Evolutionary conservation across 2,797 vertebrate species (phyloP), one percentile per base, ranked within the genome.

Genomic region (Nannoperca obscura): DNA sequence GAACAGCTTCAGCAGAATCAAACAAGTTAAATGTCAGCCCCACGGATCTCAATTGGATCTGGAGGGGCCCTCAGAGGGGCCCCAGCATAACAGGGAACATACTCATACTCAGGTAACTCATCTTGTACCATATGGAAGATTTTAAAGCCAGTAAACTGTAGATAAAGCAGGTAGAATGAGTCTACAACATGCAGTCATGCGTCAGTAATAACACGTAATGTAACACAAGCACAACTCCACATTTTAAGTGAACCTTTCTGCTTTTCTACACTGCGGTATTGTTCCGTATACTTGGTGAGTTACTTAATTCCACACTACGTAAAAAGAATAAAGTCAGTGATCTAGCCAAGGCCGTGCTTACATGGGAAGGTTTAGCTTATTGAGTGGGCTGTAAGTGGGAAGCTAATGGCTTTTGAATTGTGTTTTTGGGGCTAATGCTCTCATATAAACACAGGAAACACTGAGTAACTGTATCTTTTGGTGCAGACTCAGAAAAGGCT

Each of bases 21-120:
- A 27, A 27, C 24, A 27, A 27, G 24, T 27, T 27, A 27, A 27
- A 27, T 27, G 24, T 27, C 89, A 89, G 89, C 69, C 84, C 84
- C 72, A 59, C 5, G 75, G 88, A 2, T 7, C 11, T 1, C 30
- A 1, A 20, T 11, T 12, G 40, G 9, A 60, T 42, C n/a, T 19
- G 1, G 11, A 34, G 66, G 49, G 50, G 7, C 47, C 59, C 47
- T 1, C 15, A 57, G 3, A 7, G 38, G 19, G 30, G 57, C 32
- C 32, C 10, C 5, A 13, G 19, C 10, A 13, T 32, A 13, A n/a
- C 10, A 13, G 63, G n/a, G 22, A 9, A 13, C 5, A 1, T 46
- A 27, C 34, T 1, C 3, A 47, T 38, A 38, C 36, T 38, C 36
- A 11, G 36, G 7, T 38, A 40, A 27, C 24, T 27, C 20, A 7